Evolutionary conservation across 1,140 invertebrate genomes (phyloP).

Genomic region (Drosophila nebulosa): DNA sequence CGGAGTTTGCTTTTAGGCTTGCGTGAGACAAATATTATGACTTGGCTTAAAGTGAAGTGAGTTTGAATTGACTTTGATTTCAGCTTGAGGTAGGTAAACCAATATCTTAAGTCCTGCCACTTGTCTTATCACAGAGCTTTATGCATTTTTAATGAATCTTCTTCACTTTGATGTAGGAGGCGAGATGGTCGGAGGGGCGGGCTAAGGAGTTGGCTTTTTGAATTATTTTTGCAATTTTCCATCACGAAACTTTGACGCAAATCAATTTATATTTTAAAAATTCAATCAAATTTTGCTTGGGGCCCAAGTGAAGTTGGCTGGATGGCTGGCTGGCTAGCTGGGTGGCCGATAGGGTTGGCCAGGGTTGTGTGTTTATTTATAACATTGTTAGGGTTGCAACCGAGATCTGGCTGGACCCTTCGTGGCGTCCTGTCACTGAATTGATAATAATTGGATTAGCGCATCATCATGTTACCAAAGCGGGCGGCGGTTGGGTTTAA

Average conservation of each 20-base stretch:
- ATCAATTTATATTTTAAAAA: conserved; percentile 33
- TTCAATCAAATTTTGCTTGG: conserved; percentile 27
- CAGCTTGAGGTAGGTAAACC: conserved; percentile 19
- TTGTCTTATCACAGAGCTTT: conserved; percentile 20
- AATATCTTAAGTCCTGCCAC: conserved; percentile 4
- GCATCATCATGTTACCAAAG: conserved; percentile 42
- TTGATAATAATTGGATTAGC: conserved; percentile 81
- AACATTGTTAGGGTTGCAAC: conserved; percentile 36
- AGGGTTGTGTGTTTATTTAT: conserved; percentile 54
- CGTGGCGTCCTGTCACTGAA: conserved; percentile 63
- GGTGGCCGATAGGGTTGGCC: neutral
- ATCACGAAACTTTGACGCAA: conserved; percentile 4
- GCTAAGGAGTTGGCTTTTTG: neutral
- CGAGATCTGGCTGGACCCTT: neutral
- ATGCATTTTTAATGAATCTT: conserved; percentile 68
- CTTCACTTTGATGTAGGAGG: conserved; percentile 59
- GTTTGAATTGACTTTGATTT: conserved; percentile 55
- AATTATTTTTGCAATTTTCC: conserved; percentile 4
- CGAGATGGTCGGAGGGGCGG: neutral
- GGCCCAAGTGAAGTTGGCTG: conserved; percentile 10
- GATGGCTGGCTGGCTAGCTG: too few relatives aligned
- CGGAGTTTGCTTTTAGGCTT: conserved; percentile 31
- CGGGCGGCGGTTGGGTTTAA: conserved; percentile 36
- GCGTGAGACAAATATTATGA: conserved; percentile 68
- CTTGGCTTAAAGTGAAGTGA: conserved; percentile 70